Evolutionary conservation across 1,140 invertebrate species (phyloP).

Genomic region (Sitodiplosis mosellana): DNA sequence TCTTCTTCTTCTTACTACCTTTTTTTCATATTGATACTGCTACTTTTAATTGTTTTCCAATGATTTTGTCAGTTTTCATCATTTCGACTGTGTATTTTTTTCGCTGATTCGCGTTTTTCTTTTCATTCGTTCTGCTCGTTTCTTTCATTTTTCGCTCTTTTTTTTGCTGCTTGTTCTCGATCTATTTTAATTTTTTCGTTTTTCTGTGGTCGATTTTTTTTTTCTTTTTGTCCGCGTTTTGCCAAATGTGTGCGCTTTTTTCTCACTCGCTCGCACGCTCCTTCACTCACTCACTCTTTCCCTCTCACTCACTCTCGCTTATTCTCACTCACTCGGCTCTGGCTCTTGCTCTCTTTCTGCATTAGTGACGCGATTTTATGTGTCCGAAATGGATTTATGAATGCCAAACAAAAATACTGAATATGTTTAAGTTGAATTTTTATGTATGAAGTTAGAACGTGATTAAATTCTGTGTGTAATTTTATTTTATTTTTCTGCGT

Average conservation of each 20-base stretch:
- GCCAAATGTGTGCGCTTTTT: background rate
- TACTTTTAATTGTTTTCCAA: background rate
- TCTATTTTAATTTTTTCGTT: constrained; percentile 1
- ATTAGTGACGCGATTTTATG: constrained; percentile 1
- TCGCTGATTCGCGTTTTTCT: too few species aligned
- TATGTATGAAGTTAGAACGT: constrained; percentile 25
- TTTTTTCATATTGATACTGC: too few species aligned
- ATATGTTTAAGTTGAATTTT: constrained; percentile 39
- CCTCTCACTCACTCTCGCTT: constrained; percentile 1
- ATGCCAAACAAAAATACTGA: constrained; percentile 9
- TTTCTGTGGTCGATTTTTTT: background rate
- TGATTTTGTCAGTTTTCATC: constrained; percentile 17
- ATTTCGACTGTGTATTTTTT: constrained; percentile 1
- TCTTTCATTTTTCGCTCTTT: too few species aligned
- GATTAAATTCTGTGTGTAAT: too few species aligned
- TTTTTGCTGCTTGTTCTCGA: background rate
- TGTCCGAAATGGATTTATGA: background rate
- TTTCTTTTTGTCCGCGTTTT: background rate
- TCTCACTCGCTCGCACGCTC: background rate
- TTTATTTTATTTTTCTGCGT: too few species aligned
- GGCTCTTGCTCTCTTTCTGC: too few species aligned
- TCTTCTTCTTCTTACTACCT: too few species aligned
- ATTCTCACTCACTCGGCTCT: background rate
- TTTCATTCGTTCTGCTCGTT: too few species aligned
- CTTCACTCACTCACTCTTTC: background rate